Evolutionary conservation across 2,113 vertebrate genomes (phyloP).

Genomic region (Semicossyphus pulcher): DNA sequence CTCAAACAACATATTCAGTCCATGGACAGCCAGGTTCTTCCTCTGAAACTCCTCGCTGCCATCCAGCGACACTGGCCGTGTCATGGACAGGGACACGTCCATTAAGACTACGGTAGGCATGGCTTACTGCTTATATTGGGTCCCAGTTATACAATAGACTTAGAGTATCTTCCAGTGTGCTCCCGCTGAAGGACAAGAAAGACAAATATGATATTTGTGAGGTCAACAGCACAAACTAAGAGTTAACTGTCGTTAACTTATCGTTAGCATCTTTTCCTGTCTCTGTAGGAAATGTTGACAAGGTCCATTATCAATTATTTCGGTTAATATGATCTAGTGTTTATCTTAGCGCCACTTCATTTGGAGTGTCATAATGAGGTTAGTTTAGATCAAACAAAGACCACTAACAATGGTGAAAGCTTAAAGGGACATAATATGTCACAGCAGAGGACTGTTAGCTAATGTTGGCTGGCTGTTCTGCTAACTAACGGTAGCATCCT

Average conservation of each 20-base stretch:
- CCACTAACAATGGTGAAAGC: neutral
- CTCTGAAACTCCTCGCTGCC: slow-evolving; percentile 95
- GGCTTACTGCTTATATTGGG: slow-evolving; percentile 27
- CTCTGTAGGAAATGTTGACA: neutral
- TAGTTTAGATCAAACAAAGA: neutral
- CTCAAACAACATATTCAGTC: slow-evolving; percentile 97
- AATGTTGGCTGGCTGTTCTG: slow-evolving; percentile 14
- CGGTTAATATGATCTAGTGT: neutral
- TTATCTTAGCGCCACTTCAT: neutral
- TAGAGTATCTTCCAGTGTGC: neutral
- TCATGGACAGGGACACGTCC: slow-evolving; percentile 99
- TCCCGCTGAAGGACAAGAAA: slow-evolving; percentile 8
- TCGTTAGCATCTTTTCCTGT: too few relatives aligned
- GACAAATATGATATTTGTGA: neutral
- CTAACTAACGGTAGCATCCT: slow-evolving; percentile 19
- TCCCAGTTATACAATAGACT: neutral
- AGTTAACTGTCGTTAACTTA: neutral
- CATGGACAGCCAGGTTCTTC: slow-evolving; percentile 95
- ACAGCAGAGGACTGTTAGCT: slow-evolving; percentile 17
- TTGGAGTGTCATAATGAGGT: neutral
- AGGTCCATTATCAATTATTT: neutral
- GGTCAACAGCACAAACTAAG: neutral
- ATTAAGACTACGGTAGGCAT: slow-evolving; percentile 98
- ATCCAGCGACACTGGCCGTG: slow-evolving; percentile 91
- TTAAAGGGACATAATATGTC: neutral